Base-by-base conservation (phyloP, 2,797 vertebrate genomes). In the Peromyscus aztecus region DNA sequence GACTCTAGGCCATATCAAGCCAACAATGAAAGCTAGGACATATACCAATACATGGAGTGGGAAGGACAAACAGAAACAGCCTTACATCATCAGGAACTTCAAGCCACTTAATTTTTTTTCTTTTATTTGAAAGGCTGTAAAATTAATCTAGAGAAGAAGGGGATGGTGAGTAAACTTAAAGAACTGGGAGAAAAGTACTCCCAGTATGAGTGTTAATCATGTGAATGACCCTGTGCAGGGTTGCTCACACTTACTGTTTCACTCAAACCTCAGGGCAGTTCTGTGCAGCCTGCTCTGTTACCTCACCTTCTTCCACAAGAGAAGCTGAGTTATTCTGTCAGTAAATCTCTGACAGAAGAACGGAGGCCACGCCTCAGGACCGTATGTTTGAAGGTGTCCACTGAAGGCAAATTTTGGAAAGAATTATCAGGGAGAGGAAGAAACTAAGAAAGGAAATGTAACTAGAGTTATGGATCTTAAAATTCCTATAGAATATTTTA, bases 361-460 rank as follows among this genome's bases (percentile, higher is more conserved):
- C 0, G 52, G 2, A 43, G 46, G 37, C 63, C 17, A 76, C 46
- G 55, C 6, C 14, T 43, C 90, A 77, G 82, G 65, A 31, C 19
- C 16, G 6, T 9, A 5, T 24, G 2, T 31, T 61, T 52, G 46
- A 63, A 94, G 52, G 11, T 27, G 1, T 7, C 27, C 29, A 55
- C 31, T 76, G 31, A 71, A 91, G 9, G 46, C 14, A 71, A 76
- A 63, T 23, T 80, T 14, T 90, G 17, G 40, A 31, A 90, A 83
- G 23, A 85, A 63, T 65, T 73, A 71, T 43, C 34, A 78, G 23
- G 24, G 24, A 80, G 9, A 37, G 23, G 14, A 55, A 88, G 49
- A 77, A 34, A 96, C 83, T 63, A 24, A 81, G 37, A 89, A 91
- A 78, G 31, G 34, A 95, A 95, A 46, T 37, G 40, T 19, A 81